These are phyloP conservation scores for Drosophila merina DNA, from an alignment of 2,888 invertebrate species.

Conservation along the genomic window DNA sequence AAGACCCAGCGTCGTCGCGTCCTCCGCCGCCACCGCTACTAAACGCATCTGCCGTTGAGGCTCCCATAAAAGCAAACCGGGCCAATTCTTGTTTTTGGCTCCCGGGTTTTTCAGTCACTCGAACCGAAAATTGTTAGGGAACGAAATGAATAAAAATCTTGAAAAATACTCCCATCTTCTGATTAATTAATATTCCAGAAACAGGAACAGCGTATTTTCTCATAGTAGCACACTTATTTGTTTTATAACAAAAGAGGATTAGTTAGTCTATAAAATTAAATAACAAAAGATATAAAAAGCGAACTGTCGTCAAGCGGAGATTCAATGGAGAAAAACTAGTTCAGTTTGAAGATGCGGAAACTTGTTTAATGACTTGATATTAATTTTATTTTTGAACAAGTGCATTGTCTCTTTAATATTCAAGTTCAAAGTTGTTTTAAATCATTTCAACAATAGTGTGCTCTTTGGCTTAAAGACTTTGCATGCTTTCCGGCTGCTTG, in stretches of 20 bases:
- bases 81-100: conserved; percentile 32
- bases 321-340: conserved; percentile 31
- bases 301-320: conserved; percentile 35
- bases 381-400: conserved; percentile 22
- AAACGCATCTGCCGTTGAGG: conserved; percentile 51
- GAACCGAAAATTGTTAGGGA: conserved; percentile 52
- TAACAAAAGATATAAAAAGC: conserved; percentile 14
- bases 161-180: conserved; percentile 7
- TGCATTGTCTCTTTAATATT: conserved; percentile 37
- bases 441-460: neutral
- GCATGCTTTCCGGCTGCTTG: conserved; percentile 15
- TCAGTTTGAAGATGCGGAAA: conserved; percentile 19
- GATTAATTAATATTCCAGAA: conserved; percentile 18
- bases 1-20: conserved; percentile 80
- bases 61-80: conserved; percentile 36
- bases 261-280: conserved; percentile 10
- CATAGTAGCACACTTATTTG: conserved; percentile 30
- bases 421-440: conserved; percentile 24
- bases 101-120: conserved; percentile 30
- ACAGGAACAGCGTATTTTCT: conserved; percentile 15
- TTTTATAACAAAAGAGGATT: conserved; percentile 8
- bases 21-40: conserved; percentile 74
- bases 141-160: conserved; percentile 50
- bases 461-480: neutral
- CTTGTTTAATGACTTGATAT: conserved; percentile 30